A percentile compares a stretch with the other conserved stretches of the same genome.
phyloP scores from a whole-genome alignment of 2,113 vertebrate genomes.

The Aphelocoma coerulescens region DNA sequence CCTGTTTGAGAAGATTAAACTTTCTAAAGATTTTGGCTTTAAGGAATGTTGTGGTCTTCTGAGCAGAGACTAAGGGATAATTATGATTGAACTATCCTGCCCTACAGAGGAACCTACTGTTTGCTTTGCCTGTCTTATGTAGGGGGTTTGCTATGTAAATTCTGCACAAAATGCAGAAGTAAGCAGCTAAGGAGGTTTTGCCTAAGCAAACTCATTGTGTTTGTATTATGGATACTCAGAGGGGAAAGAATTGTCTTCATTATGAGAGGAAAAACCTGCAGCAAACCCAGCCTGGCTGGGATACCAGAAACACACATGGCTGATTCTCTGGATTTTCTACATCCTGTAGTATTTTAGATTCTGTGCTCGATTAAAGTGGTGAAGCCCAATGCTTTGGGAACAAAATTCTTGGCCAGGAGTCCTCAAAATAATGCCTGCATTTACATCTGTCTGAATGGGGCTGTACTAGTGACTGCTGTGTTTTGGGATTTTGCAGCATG shows the following conservation, averaged over 20 bases:
- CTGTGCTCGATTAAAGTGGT: neutral
- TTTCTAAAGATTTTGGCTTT: neutral
- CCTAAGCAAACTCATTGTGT: neutral
- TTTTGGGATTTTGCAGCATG: neutral
- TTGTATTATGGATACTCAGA: neutral
- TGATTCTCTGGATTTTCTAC: neutral
- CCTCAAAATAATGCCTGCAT: neutral
- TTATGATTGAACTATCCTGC: neutral
- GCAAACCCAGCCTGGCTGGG: neutral
- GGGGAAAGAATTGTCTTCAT: neutral
- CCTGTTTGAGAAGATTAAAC: neutral
- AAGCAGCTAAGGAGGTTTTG: conserved; percentile 11
- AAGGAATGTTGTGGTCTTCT: conserved; percentile 36
- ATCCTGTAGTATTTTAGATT: neutral
- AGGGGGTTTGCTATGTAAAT: neutral
- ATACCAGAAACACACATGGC: neutral
- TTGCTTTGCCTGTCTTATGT: conserved; percentile 16
- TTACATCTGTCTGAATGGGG: neutral
- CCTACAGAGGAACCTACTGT: neutral
- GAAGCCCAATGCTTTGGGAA: neutral
- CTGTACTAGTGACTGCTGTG: neutral
- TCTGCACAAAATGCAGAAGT: conserved; percentile 30
- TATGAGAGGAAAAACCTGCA: neutral
- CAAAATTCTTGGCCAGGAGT: neutral
- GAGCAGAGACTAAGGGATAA: conserved; percentile 18